Evolutionary conservation across 2,888 invertebrate genomes (phyloP).

Genomic region (Glaucopsyche alexis): DNA sequence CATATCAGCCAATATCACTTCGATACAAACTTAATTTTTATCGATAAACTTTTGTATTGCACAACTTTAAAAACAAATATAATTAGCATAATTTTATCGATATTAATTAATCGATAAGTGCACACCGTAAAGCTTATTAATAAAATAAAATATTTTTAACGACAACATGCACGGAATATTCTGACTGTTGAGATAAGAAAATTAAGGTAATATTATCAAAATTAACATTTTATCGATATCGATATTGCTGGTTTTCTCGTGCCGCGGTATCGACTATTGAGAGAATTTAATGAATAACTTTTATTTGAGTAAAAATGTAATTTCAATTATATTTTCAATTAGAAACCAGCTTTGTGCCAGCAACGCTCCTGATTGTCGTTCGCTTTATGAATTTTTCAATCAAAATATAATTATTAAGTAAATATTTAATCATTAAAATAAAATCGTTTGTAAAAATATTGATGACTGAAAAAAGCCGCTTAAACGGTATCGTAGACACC

Average conservation of each 20-base stretch:
- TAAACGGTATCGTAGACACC: neutral
- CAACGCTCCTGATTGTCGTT: neutral
- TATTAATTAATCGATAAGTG: neutral
- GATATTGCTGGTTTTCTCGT: neutral
- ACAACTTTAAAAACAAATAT: too few relatives aligned
- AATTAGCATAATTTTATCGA: neutral
- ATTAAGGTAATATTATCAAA: constrained; percentile 6
- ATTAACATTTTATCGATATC: constrained; percentile 16
- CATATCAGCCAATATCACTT: neutral
- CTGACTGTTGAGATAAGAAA: constrained; percentile 8
- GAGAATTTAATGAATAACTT: constrained; percentile 13
- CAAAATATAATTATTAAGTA: constrained; percentile 6
- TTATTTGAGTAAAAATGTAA: constrained; percentile 18
- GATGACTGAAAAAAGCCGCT: neutral
- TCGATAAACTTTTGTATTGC: too few relatives aligned
- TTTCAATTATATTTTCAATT: constrained; percentile 23
- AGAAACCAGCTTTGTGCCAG: constrained; percentile 18
- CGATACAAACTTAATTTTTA: neutral
- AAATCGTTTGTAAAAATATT: neutral
- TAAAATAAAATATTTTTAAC: neutral
- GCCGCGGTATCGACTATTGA: neutral
- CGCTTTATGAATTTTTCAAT: constrained; percentile 14
- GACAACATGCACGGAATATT: neutral
- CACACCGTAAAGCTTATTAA: too few relatives aligned
- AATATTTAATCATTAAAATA: neutral